Conservation (phyloP, 2,797 vertebrate genomes). For the Echiichthys vipera region DNA sequence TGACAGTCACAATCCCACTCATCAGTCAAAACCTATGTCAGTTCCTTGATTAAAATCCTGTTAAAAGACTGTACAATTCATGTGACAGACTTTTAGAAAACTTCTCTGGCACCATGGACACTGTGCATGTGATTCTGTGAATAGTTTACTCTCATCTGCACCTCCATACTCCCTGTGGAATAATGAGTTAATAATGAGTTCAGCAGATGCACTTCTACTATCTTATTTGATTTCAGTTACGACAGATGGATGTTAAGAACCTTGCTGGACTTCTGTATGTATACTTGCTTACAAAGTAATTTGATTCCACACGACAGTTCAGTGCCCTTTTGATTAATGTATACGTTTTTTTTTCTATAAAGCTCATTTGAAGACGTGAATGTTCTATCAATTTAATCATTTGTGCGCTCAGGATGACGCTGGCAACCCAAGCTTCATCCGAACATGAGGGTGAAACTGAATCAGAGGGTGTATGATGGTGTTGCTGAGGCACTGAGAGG, state of each 20-base stretch:
- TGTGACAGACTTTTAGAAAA: neutral
- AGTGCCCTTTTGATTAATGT: neutral
- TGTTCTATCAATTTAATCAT: neutral
- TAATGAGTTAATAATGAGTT: neutral
- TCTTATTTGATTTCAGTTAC: neutral
- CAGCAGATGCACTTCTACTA: neutral
- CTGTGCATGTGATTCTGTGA: neutral
- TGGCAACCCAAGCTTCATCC: neutral
- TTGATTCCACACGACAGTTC: neutral
- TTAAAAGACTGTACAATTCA: neutral
- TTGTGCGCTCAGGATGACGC: neutral
- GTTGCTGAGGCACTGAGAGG: slow-evolving; percentile 28
- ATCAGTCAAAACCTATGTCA: neutral
- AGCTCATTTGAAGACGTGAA: neutral
- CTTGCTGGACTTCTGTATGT: neutral
- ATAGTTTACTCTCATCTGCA: neutral
- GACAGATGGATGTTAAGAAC: neutral
- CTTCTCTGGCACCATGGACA: neutral
- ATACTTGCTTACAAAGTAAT: no score
- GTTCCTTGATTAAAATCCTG: neutral
- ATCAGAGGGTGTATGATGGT: slow-evolving; percentile 23
- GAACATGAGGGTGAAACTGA: slow-evolving; percentile 39
- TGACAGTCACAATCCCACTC: slow-evolving; percentile 19
- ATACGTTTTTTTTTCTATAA: neutral
- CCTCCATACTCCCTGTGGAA: neutral